Base-by-base conservation (phyloP, 1,140 invertebrate species). In the Lepidurus arcticus region DNA sequence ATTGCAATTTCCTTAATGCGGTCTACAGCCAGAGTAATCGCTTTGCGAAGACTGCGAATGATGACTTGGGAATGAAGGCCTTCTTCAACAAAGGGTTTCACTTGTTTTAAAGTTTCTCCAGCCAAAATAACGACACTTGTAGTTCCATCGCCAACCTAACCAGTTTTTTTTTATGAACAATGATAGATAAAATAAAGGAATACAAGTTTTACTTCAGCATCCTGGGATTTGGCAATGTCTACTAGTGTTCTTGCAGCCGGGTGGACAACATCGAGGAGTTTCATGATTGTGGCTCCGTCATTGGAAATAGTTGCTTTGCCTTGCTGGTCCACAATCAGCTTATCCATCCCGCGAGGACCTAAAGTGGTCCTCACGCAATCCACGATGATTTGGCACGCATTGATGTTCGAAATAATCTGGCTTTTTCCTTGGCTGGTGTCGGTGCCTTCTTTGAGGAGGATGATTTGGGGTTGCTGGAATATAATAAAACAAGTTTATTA, bases 211-310 rank as follows among this genome's bases (percentile, higher is more conserved):
- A 96, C 97, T 90, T 99, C 97, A 77, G 95, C 95, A 90, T 99
- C 98, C 86, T 99, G 98, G 76, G 97, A 98, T 85, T 98, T 98
- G 16, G 98, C 98, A 85, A 99, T 99, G 83, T 99, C 98, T 16
- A 99, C 98, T 73, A 99, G 86, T 16, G 94, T 98, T 87, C 95
- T 97, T 0, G 97, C 98, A 42, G 98, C 98, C 4, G 98, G 98
- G 87, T 99, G 98, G 77, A 99, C 91, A 83, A 99, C 93, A 84
- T 99, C 97, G 65, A 99, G 86, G 42, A 98, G 88, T 86, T 98
- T 99, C 88, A 99, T 90, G 80, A 99, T 99, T 16, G 98, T 99
- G 8, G 98, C 98, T 34, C 98, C 98, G 88, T 99, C 98, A 85
- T 99, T 99, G 1, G 98, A 99, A 82, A 99, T 99, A 1, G 96